A percentile compares a stretch with the other conserved stretches of the same genome.
These are phyloP conservation scores for Microtus oregoni DNA, from an alignment of 2,113 vertebrate genomes.

Conservation along the genomic window DNA sequence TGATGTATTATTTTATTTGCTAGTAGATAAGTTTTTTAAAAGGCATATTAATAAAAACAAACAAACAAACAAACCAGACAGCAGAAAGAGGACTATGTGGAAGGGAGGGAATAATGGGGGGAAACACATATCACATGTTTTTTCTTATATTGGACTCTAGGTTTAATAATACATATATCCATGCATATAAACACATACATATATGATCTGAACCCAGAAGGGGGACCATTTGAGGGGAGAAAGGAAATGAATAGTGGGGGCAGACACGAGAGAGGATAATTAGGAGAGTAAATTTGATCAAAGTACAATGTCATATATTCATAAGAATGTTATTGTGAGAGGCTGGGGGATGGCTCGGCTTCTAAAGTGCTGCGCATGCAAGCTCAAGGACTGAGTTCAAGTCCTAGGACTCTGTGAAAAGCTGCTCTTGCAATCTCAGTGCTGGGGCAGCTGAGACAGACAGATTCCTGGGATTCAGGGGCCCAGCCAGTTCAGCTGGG, in stretches of 20 bases:
- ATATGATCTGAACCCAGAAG: not conserved
- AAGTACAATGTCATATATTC: not conserved
- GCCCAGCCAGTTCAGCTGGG: not conserved
- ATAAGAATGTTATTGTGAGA: not conserved
- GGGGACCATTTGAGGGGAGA: not conserved
- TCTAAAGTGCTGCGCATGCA: not conserved
- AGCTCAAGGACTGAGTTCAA: not conserved
- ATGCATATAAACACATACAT: not conserved
- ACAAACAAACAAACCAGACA: too few species aligned
- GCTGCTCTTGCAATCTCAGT: not conserved
- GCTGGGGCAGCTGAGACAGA: not conserved
- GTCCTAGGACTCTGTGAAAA: not conserved
- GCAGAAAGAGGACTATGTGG: not conserved
- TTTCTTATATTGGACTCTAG: not conserved
- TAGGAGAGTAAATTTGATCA: not conserved
- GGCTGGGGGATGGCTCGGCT: not conserved
- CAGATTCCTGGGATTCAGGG: not conserved
- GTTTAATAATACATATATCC: not conserved
- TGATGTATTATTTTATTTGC: slow-evolving; percentile 28
- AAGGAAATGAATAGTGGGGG: not conserved
- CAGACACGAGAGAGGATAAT: not conserved
- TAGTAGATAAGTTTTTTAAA: slow-evolving; percentile 35
- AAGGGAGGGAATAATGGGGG: too few species aligned
- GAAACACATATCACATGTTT: not conserved
- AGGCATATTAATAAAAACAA: not conserved